Evolutionary conservation across 2,888 invertebrate genomes (phyloP).

Genomic region (Tethea ocularis): DNA sequence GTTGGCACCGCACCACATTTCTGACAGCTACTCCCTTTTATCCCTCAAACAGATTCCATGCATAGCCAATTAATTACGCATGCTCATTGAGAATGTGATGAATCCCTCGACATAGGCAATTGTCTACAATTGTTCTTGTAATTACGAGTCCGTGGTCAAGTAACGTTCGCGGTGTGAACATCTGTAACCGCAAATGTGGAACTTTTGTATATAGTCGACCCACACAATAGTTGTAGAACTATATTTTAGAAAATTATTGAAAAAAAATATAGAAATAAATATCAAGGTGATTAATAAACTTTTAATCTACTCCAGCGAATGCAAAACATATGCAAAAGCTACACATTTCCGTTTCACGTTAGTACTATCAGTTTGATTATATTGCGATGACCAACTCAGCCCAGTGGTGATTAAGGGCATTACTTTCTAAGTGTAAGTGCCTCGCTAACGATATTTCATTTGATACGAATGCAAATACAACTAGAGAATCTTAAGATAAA

Average conservation of each 20-base stretch:
- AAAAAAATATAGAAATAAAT: neutral
- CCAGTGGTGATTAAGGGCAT: constrained; percentile 13
- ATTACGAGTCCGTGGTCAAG: constrained; percentile 11
- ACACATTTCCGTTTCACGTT: neutral
- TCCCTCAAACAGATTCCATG: constrained; percentile 9
- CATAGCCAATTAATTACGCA: neutral
- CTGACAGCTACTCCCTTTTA: constrained; percentile 13
- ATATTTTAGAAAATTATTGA: neutral
- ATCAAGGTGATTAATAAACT: neutral
- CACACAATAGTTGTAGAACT: neutral
- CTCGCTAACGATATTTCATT: neutral
- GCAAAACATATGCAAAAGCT: neutral
- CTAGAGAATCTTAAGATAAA: neutral
- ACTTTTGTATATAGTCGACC: neutral
- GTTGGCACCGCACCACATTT: constrained; percentile 73
- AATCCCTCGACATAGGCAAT: neutral
- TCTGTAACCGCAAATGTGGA: neutral
- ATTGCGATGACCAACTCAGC: neutral
- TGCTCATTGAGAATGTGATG: neutral
- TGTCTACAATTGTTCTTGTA: constrained; percentile 4
- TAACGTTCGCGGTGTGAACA: constrained; percentile 9
- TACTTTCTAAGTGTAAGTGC: constrained; percentile 3
- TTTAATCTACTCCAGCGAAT: neutral
- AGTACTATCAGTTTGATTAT: neutral
- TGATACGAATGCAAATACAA: neutral